phyloP scores from a whole-genome alignment of 1,140 invertebrate genomes.

The Chrysoperla carnea region DNA sequence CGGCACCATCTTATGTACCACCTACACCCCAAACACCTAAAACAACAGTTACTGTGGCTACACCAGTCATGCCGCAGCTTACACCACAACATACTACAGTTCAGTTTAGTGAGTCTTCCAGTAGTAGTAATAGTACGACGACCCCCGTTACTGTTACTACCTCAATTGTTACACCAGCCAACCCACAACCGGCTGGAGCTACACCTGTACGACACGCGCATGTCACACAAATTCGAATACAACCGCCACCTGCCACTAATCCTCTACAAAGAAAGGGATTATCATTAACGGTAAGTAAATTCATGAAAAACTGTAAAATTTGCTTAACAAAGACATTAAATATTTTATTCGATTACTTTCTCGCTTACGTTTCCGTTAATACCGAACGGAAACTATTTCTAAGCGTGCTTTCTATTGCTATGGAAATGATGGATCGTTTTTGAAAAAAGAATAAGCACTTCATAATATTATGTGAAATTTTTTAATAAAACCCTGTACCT shows the following conservation, averaged over 20 bases:
- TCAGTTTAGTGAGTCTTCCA: constrained; percentile 15
- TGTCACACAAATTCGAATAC: constrained; percentile 34
- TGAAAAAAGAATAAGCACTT: too few species aligned
- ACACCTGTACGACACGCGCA: constrained; percentile 22
- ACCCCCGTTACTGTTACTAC: constrained; percentile 16
- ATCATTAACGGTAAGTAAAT: constrained; percentile 55
- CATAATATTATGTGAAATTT: too few species aligned
- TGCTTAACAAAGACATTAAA: neutral
- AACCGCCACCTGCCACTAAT: constrained; percentile 29
- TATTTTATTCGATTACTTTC: neutral
- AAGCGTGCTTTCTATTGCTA: too few species aligned
- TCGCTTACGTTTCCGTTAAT: neutral
- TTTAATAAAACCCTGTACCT: too few species aligned
- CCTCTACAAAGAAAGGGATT: constrained; percentile 46
- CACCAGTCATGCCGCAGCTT: constrained; percentile 5
- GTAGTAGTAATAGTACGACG: constrained; percentile 7
- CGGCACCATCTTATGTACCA: constrained; percentile 11
- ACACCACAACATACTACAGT: constrained; percentile 6
- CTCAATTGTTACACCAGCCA: constrained; percentile 20
- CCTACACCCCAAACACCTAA: constrained; percentile 3
- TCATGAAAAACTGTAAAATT: neutral
- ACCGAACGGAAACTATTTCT: too few species aligned
- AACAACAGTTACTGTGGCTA: constrained; percentile 4
- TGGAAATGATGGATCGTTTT: too few species aligned
- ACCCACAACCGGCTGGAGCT: constrained; percentile 8